phyloP scores from a whole-genome alignment of 2,888 invertebrate genomes.

The Hemaris fuciformis region DNA sequence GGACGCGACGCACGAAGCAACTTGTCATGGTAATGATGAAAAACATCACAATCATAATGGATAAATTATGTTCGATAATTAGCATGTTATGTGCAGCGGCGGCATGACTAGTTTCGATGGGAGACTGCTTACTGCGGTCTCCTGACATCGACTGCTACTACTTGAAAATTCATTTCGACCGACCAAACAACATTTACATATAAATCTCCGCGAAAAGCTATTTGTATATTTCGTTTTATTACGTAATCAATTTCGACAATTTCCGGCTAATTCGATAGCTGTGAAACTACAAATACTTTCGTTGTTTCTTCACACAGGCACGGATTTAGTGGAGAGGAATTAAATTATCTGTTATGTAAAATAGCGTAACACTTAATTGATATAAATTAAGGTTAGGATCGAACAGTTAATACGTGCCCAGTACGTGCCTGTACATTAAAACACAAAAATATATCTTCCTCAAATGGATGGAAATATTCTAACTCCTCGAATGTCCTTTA shows the following conservation, averaged over 20 bases:
- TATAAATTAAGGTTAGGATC: background rate
- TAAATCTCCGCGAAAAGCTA: background rate
- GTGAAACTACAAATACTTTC: background rate
- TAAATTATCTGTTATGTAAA: background rate
- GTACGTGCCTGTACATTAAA: background rate
- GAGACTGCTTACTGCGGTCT: conserved; percentile 21
- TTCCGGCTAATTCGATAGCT: background rate
- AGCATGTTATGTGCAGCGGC: conserved; percentile 36
- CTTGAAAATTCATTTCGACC: background rate
- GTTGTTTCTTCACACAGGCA: conserved; percentile 7
- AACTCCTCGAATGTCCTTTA: background rate
- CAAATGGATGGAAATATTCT: background rate
- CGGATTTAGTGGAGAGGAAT: background rate
- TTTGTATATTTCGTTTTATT: background rate
- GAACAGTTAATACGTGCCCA: background rate
- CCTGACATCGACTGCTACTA: background rate
- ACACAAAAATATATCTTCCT: background rate
- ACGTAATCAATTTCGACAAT: background rate
- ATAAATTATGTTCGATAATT: conserved; percentile 8
- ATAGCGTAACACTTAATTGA: background rate
- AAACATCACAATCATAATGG: background rate
- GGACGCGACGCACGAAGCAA: conserved; percentile 8
- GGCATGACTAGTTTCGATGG: conserved; percentile 50
- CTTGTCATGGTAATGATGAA: conserved; percentile 5
- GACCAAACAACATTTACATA: background rate